Conservation (phyloP, 2,888 invertebrate species). For the Reticulitermes lucifugus region DNA sequence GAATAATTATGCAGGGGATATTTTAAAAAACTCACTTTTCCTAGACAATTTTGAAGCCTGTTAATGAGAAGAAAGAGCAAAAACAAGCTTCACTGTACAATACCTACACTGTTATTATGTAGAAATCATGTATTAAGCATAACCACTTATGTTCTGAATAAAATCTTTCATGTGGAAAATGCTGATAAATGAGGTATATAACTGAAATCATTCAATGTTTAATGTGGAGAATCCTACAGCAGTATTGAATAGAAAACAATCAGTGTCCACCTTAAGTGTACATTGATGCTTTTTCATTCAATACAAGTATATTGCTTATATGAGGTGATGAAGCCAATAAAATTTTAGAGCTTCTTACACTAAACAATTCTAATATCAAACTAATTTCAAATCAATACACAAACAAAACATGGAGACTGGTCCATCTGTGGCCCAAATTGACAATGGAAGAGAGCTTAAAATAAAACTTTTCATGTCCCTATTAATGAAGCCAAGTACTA, state of each 20-base stretch:
- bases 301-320: neutral
- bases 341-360: neutral
- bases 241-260: too few species aligned
- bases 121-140: neutral
- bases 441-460: neutral
- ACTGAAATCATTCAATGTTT: too few species aligned
- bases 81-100: neutral
- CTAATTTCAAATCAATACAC: conserved; percentile 2
- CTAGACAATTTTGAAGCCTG: conserved; percentile 7
- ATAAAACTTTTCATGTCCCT: neutral
- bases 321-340: neutral
- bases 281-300: too few species aligned
- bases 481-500: neutral
- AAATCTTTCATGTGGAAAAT: neutral
- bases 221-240: too few species aligned
- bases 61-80: neutral
- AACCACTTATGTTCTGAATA: neutral
- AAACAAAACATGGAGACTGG: neutral
- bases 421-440: neutral
- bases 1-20: neutral
- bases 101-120: neutral
- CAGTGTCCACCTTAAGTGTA: too few species aligned
- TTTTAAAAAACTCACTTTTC: conserved; percentile 23
- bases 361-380: neutral
- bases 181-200: conserved; percentile 2